Conservation (phyloP, 2,797 vertebrate genomes). For the Leptodactylus fallax region DNA sequence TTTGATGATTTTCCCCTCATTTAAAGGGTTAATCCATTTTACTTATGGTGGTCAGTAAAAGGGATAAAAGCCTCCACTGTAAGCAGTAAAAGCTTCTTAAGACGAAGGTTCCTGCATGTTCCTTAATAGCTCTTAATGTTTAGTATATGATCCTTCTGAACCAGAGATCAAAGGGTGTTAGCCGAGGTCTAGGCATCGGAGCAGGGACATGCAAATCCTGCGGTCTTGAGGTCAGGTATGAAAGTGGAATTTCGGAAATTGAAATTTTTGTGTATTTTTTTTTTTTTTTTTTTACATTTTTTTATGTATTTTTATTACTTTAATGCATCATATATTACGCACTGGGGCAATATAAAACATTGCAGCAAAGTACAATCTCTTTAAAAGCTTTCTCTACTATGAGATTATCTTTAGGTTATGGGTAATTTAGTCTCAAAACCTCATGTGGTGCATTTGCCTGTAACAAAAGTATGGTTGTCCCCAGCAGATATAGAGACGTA, state of each 20-base stretch:
- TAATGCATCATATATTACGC: too few relatives aligned
- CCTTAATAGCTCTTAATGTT: slow-evolving; percentile 9
- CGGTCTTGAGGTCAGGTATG: neutral
- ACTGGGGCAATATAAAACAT: too few relatives aligned
- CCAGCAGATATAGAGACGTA: too few relatives aligned
- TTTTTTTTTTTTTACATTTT: too few relatives aligned
- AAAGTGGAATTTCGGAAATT: neutral
- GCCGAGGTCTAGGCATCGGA: neutral
- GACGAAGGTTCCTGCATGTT: neutral
- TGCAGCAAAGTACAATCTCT: too few relatives aligned
- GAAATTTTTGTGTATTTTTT: too few relatives aligned
- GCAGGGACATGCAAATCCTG: neutral
- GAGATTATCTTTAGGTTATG: too few relatives aligned
- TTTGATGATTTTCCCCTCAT: neutral
- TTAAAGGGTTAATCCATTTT: neutral
- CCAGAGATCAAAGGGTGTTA: neutral
- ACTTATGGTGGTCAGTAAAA: neutral
- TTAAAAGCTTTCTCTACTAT: too few relatives aligned
- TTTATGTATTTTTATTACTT: too few relatives aligned
- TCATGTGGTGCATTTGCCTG: too few relatives aligned
- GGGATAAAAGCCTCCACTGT: neutral
- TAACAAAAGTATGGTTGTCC: too few relatives aligned
- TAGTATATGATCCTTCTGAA: neutral
- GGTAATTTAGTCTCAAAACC: too few relatives aligned
- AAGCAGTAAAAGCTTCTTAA: slow-evolving; percentile 16